phyloP scores from a whole-genome alignment of 35 echinoderm and acorn worm species.

The Anneissia japonica region DNA sequence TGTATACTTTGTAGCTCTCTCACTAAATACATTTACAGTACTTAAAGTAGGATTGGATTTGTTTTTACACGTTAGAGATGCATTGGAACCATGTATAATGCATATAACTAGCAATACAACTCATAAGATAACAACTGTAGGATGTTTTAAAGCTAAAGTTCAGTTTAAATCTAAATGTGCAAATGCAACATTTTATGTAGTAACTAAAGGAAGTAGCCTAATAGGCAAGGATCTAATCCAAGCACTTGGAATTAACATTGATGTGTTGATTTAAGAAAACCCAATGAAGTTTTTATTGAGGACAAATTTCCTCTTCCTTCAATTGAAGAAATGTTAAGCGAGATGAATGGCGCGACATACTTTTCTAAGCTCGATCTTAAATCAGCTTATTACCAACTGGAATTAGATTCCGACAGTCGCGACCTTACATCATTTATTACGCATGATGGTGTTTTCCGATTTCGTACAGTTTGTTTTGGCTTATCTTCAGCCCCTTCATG shows the following conservation, averaged over 20 bases:
- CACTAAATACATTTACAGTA: too few relatives aligned
- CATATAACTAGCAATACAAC: neutral
- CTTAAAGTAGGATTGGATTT: too few relatives aligned
- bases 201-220: neutral
- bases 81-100: neutral
- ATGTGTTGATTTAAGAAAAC: slow-evolving; percentile 2
- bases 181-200: neutral
- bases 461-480: slow-evolving; percentile 50
- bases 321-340: neutral
- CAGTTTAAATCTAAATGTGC: neutral
- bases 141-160: neutral
- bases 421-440: slow-evolving; percentile 57
- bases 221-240: slow-evolving; percentile 24
- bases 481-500: slow-evolving; percentile 50
- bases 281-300: neutral
- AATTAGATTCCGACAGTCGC: slow-evolving; percentile 29
- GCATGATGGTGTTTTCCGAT: slow-evolving; percentile 48
- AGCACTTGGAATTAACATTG: slow-evolving; percentile 13
- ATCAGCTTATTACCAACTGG: slow-evolving; percentile 16
- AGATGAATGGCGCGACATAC: neutral
- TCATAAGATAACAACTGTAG: neutral
- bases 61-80: slow-evolving; percentile 6
- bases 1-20: too few relatives aligned
- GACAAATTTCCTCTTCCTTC: slow-evolving; percentile 6
- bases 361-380: slow-evolving; percentile 66